Conservation (phyloP, 2,113 vertebrate species). For the Peucedramus taeniatus region DNA sequence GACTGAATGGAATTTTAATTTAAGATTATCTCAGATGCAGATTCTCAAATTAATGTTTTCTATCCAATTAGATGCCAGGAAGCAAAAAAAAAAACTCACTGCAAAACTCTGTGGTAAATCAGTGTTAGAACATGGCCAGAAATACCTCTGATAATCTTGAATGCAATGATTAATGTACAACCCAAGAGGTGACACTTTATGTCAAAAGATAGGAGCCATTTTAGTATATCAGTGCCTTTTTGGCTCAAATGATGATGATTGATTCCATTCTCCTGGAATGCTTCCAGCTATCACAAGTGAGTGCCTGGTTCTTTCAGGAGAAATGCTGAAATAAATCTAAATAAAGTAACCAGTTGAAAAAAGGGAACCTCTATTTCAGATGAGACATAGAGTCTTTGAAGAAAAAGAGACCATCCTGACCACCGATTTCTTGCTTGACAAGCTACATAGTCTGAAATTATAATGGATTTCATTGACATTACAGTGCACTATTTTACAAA, state of each 20-base stretch:
- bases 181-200: not conserved
- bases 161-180: not conserved
- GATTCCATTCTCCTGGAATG: not conserved
- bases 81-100: not conserved
- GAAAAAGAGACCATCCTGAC: not conserved
- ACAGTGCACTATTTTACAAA: not conserved
- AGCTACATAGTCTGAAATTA: not conserved
- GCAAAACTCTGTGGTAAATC: not conserved
- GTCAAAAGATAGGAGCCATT: not conserved
- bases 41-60: not conserved
- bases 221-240: not conserved
- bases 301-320: not conserved
- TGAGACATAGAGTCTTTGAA: not conserved
- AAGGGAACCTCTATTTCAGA: not conserved
- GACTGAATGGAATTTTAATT: not conserved
- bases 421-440: not conserved
- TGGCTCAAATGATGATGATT: not conserved
- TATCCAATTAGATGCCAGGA: not conserved
- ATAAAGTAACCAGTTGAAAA: not conserved
- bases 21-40: not conserved
- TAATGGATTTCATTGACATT: not conserved
- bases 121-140: not conserved
- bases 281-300: not conserved
- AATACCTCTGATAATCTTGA: not conserved
- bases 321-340: not conserved